Conservation (phyloP, 2,797 vertebrate species). For the Gobio occitaniae region DNA sequence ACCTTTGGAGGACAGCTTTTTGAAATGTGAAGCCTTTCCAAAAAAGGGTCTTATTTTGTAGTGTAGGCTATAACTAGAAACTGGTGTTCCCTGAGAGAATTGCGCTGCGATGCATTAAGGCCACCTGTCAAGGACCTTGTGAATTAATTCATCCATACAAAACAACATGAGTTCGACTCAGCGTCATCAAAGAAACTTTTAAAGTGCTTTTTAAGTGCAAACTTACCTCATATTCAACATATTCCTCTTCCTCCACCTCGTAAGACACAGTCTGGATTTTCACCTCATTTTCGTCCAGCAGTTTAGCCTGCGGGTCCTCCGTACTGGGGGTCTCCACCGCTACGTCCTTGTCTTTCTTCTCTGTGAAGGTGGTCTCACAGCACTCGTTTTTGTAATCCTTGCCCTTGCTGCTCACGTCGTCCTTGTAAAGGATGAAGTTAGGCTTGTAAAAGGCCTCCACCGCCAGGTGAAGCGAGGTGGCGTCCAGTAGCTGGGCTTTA, state of each 20-base stretch:
- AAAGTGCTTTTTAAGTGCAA: not conserved
- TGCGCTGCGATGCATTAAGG: slow-evolving; percentile 48
- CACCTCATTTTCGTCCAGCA: slow-evolving; percentile 83
- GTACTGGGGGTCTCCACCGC: slow-evolving; percentile 69
- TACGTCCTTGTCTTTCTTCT: slow-evolving; percentile 80
- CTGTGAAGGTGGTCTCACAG: slow-evolving; percentile 94
- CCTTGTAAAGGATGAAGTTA: slow-evolving; percentile 92
- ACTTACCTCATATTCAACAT: slow-evolving; percentile 89
- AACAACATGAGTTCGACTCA: not conserved
- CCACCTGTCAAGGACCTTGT: slow-evolving; percentile 48
- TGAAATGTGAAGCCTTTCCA: slow-evolving; percentile 35
- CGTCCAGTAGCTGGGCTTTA: slow-evolving; percentile 91
- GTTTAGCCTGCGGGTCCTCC: slow-evolving; percentile 77
- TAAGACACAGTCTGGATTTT: slow-evolving; percentile 96
- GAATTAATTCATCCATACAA: slow-evolving; percentile 16
- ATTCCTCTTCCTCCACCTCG: slow-evolving; percentile 93
- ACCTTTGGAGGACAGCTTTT: slow-evolving; percentile 20
- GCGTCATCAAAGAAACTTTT: slow-evolving; percentile 11
- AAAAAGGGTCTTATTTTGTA: slow-evolving; percentile 24
- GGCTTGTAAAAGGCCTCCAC: slow-evolving; percentile 93
- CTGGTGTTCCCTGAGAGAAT: slow-evolving; percentile 38
- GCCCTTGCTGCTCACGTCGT: slow-evolving; percentile 83
- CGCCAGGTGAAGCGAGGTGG: slow-evolving; percentile 92
- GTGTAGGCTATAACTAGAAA: slow-evolving; percentile 38
- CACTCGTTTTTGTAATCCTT: slow-evolving; percentile 91